Percentiles rank a stretch among this genome's conserved stretches.
These are phyloP conservation scores for Sitobion miscanthi DNA, from an alignment of 1,140 invertebrate species.

Conservation along the genomic window DNA sequence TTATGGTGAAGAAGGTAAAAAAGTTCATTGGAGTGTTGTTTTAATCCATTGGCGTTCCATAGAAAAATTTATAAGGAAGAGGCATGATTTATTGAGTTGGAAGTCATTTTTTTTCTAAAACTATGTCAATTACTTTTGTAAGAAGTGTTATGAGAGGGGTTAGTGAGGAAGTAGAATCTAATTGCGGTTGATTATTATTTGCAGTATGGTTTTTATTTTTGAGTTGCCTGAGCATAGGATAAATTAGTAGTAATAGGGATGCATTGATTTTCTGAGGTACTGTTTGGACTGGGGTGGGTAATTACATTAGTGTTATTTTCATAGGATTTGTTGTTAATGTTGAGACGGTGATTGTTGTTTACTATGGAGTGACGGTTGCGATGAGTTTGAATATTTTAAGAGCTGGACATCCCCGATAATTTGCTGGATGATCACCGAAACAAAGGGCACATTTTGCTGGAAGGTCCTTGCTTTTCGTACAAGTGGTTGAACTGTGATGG, in stretches of 20 bases:
- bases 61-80: slow-evolving; percentile 49
- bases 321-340: too few species aligned
- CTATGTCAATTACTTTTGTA: slow-evolving; percentile 8
- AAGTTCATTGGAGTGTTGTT: slow-evolving; percentile 21
- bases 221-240: slow-evolving; percentile 12
- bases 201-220: slow-evolving; percentile 3
- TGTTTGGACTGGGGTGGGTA: background rate
- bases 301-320: background rate
- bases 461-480: slow-evolving; percentile 26
- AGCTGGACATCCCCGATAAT: background rate
- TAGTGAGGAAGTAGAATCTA: slow-evolving; percentile 8
- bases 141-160: slow-evolving; percentile 33
- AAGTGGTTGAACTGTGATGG: background rate
- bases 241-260: background rate
- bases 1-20: slow-evolving; percentile 55
- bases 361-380: too few species aligned
- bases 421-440: background rate
- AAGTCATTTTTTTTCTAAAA: slow-evolving; percentile 32
- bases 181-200: background rate
- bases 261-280: too few species aligned
- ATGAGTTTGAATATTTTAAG: background rate
- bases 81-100: slow-evolving; percentile 4
- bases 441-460: slow-evolving; percentile 32
- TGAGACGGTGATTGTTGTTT: too few species aligned
- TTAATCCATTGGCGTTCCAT: slow-evolving; percentile 59